A percentile compares a stretch with the other conserved stretches of the same genome.
Conservation (phyloP, 1,140 invertebrate genomes). For the Lanistes nyassanus region DNA sequence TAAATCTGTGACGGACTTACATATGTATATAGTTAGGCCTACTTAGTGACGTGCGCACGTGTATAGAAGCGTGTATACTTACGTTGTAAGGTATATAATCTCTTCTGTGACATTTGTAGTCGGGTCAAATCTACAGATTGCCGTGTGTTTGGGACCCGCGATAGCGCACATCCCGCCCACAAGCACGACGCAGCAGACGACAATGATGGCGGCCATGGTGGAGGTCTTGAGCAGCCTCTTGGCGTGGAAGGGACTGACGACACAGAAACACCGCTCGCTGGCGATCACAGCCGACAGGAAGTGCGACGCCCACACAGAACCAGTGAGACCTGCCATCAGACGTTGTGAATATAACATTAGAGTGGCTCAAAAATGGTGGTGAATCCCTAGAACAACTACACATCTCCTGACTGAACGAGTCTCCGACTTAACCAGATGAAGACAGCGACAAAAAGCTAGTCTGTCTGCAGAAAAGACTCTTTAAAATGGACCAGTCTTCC, state of each 20-base stretch:
- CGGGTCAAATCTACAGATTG: not conserved
- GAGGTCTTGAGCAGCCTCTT: conserved; percentile 4
- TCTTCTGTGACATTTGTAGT: not conserved
- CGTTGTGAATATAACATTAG: too few species aligned
- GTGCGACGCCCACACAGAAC: not conserved
- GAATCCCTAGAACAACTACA: too few species aligned
- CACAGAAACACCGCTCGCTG: conserved; percentile 11
- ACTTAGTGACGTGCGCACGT: too few species aligned
- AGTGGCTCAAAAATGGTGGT: too few species aligned
- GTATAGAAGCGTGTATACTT: too few species aligned
- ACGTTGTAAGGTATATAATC: not conserved
- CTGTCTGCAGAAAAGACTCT: too few species aligned
- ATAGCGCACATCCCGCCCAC: not conserved
- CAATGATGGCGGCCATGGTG: conserved; percentile 2
- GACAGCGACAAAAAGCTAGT: too few species aligned
- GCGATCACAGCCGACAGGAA: conserved; percentile 4
- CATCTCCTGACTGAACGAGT: too few species aligned
- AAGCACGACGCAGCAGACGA: not conserved
- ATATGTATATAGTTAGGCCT: too few species aligned
- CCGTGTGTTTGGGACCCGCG: conserved; percentile 3
- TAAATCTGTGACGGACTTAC: too few species aligned
- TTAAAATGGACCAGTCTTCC: too few species aligned
- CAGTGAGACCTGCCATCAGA: not conserved
- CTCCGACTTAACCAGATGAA: too few species aligned
- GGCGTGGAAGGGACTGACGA: conserved; percentile 11